Evolutionary conservation across 37 sponge, comb jelly and placozoan species (phyloP), one percentile per base, ranked within the genome.

Genomic region (Ephydatia muelleri): DNA sequence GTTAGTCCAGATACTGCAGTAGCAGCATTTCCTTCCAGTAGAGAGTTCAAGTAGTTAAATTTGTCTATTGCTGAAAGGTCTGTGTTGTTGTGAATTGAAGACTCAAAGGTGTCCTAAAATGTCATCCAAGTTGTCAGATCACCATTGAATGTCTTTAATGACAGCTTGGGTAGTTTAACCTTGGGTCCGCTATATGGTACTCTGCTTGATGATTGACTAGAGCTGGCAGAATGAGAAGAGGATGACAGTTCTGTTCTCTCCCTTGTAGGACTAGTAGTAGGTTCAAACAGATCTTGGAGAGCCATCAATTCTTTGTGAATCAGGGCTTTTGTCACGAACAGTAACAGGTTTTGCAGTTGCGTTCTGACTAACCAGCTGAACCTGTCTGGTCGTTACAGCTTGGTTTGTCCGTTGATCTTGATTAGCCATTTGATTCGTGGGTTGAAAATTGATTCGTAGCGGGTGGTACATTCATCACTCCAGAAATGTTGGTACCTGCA

Each of bases 111-210:
- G 80, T 79, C 67, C 80, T 67, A 79, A 34, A 79, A 79, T 57
- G 57, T 57, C 6, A 57, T 57, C 57, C 57, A 57, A 57, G 57
- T 16, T 57, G 57, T 57, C 6, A 57, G 57, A 14, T 57, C 57
- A 57, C 19, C 57, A 57, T 16, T 57, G 19, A 57, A 57, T 57
- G 57, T 57, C 80, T 49, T 79, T 65, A 78, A 33, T 36, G 30
- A 29, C 80, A 79, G 34, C 35, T 79, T 79, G 30, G 80, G 80
- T 5, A 79, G 80, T 36, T 79, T 49, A 29, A 79, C 47, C 35
- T 25, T 75, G 6, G 76, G 76, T 36, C 47, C 76, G 23, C 76
- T 34, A 43, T 57, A 43, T 43, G 43, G 43, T 43, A 6, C 43
- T 57, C 57, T 57, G 19, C 57, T 57, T 57, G 57, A 57, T 5